Base-by-base conservation (phyloP, 2,113 vertebrate species). In the Xenus cinereus region DNA sequence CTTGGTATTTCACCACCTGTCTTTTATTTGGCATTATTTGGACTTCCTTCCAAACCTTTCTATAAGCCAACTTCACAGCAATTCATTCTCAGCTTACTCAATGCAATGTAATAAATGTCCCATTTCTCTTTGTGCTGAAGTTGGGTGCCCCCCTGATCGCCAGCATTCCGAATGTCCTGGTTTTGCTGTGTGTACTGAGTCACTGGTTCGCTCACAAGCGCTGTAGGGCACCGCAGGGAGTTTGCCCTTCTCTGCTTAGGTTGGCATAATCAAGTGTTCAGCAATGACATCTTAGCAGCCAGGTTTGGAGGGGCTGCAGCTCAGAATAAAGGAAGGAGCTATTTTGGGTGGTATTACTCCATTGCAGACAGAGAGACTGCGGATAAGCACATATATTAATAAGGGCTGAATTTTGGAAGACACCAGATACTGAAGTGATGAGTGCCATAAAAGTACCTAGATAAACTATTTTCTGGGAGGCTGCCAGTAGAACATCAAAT, bases 331-430 rank as follows among this genome's bases (percentile, higher is more conserved):
- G 23, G 51, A 96, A 89, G 35, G 41, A 73, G 60, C 77, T 96
- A 95, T 94, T 97, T 96, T 91, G 56, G 41, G 57, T 93, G 57
- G 13, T 72, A 86, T 87, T 93, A 81, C 83, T 94, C 59, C 15
- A 71, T 4, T 86, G 83, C 64, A 79, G 69, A 76, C 35, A 63
- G 24, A 51, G 68, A 87, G 72, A n/a, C 10, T 71, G 51, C 74
- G 90, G 79, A 95, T 86, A 95, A 94, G 86, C n/a, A 20, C 43
- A 19, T 78, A 43, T 41, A 66, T 92, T 92, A 90, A 74, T 80
- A 85, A 80, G 32, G 83, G 8, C 9, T 89, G 68, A 90, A 72
- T 96, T 96, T 43, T 94, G 90, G 83, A 92, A 96, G 93, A 88
- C 60, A 93, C 39, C 18, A 90, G 79, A 88, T 85, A 90, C 56